Percentiles rank a stretch among this genome's conserved stretches.
phyloP scores from a whole-genome alignment of 2,113 vertebrate species.

The Cryptotis parvus region DNA sequence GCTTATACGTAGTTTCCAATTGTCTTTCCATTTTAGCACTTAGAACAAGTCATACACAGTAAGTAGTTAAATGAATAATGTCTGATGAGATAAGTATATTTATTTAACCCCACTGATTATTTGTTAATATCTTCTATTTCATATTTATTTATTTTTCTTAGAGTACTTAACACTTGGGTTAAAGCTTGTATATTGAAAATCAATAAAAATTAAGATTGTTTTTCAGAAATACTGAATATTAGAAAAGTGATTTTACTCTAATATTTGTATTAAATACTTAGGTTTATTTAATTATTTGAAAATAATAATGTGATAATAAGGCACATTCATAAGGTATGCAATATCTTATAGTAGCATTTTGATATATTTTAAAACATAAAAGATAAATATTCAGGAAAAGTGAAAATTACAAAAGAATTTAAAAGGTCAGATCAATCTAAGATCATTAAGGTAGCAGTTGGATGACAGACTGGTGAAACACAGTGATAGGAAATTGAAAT shows the following conservation, averaged over 20 bases:
- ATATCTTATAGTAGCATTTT: not conserved
- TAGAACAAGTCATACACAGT: not conserved
- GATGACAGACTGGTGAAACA: no score
- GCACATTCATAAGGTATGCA: not conserved
- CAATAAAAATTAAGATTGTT: not conserved
- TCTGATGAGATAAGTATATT: not conserved
- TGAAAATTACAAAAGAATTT: conserved; percentile 5
- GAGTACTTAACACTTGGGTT: not conserved
- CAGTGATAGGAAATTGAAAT: no score
- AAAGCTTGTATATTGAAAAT: not conserved
- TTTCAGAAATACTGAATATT: not conserved
- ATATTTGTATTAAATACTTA: conserved; percentile 1
- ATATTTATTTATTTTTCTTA: not conserved
- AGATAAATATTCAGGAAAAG: no score
- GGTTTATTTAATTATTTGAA: no score
- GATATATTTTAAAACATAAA: no score
- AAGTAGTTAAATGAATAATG: conserved; percentile 21
- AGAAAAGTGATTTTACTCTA: conserved; percentile 19
- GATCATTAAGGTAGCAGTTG: not conserved
- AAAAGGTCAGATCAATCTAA: not conserved
- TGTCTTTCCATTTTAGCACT: not conserved
- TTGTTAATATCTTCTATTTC: not conserved
- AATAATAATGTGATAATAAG: not conserved
- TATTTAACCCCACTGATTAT: conserved; percentile 3
- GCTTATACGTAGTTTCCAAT: not conserved